Conservation (phyloP, 2,888 invertebrate genomes). For the Luperina nickerlii region DNA sequence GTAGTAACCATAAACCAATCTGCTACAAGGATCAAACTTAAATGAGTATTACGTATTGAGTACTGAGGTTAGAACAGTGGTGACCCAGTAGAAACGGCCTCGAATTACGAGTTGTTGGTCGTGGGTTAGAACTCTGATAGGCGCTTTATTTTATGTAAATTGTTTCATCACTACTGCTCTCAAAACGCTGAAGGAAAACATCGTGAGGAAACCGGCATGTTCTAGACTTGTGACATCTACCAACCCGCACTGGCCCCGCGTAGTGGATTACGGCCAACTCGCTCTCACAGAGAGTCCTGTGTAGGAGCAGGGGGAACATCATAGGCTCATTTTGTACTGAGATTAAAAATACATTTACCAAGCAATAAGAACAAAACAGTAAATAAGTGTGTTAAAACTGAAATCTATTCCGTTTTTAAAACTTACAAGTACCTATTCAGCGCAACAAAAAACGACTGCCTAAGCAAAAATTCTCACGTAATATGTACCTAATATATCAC, state of each 20-base stretch:
- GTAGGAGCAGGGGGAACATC: not conserved
- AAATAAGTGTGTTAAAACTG: not conserved
- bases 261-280: not conserved
- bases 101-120: not conserved
- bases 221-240: not conserved
- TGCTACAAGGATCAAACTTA: not conserved
- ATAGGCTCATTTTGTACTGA: not conserved
- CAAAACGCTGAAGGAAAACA: not conserved
- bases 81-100: not conserved
- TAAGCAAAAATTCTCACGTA: conserved; percentile 21
- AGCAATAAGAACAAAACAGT: conserved; percentile 5
- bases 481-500: conserved; percentile 43
- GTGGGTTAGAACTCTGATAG: not conserved
- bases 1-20: not conserved
- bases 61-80: not conserved
- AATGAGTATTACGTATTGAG: not conserved
- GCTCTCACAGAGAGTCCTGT: not conserved
- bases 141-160: not conserved
- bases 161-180: too few relatives aligned
- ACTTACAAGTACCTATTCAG: conserved; percentile 14
- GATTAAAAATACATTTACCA: not conserved
- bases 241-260: not conserved
- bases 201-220: not conserved
- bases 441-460: conserved; percentile 14
- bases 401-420: not conserved